Evolutionary conservation across 2,888 invertebrate species (phyloP).

Genomic region (Eupithecia vulgata): DNA sequence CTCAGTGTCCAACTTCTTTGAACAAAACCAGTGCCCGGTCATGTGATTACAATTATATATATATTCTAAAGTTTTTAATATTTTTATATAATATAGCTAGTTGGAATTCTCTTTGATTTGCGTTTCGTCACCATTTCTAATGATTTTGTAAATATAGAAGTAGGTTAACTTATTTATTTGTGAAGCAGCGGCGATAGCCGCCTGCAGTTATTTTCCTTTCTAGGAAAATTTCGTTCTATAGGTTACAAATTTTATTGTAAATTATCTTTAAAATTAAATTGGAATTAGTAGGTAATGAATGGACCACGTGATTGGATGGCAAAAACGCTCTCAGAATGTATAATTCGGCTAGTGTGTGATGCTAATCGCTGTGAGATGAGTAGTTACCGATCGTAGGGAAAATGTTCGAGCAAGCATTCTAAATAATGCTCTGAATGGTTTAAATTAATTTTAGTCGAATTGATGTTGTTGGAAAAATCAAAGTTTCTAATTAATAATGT

Average conservation of each 20-base stretch:
- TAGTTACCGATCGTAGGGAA: slow-evolving; percentile 77
- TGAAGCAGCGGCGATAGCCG: slow-evolving; percentile 34
- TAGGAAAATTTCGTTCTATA: slow-evolving; percentile 81
- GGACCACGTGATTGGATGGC: slow-evolving; percentile 76
- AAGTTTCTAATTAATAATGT: slow-evolving; percentile 82
- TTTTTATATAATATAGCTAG: slow-evolving; percentile 75
- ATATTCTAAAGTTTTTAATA: slow-evolving; percentile 70
- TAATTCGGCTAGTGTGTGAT: slow-evolving; percentile 74
- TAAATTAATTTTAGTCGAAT: slow-evolving; percentile 80
- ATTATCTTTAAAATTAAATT: slow-evolving; percentile 71
- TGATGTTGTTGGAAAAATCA: slow-evolving; percentile 82
- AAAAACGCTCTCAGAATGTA: slow-evolving; percentile 78
- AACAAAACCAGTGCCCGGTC: slow-evolving; percentile 81
- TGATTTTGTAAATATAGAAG: slow-evolving; percentile 81
- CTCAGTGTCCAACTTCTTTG: slow-evolving; percentile 78
- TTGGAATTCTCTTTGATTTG: slow-evolving; percentile 73
- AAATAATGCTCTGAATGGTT: slow-evolving; percentile 75
- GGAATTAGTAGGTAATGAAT: slow-evolving; percentile 74
- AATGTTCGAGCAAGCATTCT: slow-evolving; percentile 83
- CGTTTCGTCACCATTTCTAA: slow-evolving; percentile 75
- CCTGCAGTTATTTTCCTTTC: slow-evolving; percentile 63
- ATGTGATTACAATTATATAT: slow-evolving; percentile 73
- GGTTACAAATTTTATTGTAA: slow-evolving; percentile 84
- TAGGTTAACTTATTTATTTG: slow-evolving; percentile 81
- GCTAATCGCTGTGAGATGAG: slow-evolving; percentile 64